Percentiles rank a stretch among this genome's conserved stretches.
Conservation (phyloP, 2,113 vertebrate species). For the Anser cygnoides region DNA sequence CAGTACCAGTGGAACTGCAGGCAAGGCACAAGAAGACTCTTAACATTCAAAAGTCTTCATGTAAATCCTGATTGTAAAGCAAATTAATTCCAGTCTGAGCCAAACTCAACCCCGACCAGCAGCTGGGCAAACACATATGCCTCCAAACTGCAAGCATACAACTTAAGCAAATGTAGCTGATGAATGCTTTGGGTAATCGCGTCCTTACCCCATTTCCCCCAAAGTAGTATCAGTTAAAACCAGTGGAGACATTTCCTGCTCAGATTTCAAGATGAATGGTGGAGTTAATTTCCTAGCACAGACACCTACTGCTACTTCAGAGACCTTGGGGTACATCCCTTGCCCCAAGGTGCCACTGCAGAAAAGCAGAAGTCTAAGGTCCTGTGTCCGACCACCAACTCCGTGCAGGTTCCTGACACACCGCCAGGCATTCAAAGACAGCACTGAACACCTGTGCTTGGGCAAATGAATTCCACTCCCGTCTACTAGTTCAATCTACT, state of each 20-base stretch:
- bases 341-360: background rate
- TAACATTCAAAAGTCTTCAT: background rate
- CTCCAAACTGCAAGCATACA: background rate
- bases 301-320: background rate
- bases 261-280: background rate
- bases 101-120: background rate
- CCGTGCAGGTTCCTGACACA: background rate
- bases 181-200: background rate
- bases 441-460: background rate
- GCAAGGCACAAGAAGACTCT: background rate
- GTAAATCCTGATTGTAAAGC: background rate
- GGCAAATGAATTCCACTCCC: background rate
- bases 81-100: slow-evolving; percentile 33
- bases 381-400: background rate
- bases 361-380: background rate
- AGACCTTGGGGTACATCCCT: background rate
- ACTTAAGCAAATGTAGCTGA: background rate
- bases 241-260: background rate
- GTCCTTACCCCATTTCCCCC: background rate
- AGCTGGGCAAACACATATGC: background rate
- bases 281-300: background rate
- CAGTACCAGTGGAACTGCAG: background rate
- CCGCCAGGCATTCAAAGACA: background rate
- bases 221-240: too few species aligned
- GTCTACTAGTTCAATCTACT: background rate